Evolutionary conservation across 37 sponge, comb jelly and placozoan species (phyloP), one percentile per base, ranked within the genome.

Genomic region (Petrosia ficiformis): DNA sequence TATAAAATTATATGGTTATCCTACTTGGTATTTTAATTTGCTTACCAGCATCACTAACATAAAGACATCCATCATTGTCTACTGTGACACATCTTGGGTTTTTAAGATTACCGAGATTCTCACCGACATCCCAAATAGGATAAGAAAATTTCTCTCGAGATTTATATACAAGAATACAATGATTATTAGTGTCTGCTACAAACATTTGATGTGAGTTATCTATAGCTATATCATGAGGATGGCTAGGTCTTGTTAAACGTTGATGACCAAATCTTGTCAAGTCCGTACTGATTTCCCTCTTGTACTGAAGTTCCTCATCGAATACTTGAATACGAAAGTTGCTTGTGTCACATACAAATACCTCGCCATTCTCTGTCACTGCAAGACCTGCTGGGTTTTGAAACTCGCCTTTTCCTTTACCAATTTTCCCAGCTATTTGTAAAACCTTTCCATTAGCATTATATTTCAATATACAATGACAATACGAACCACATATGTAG

Each of bases 271-370:
- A 2, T 14, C 42, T 22, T 5, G 28, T 43, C 24, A 77, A 21
- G 31, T 69, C 61, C 0, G 66, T 70, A 4, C 11, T n/a, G 32
- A 61, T 5, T 8, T 22, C n/a, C n/a, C 79, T 56, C 34, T 39
- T 22, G 11, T 32, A n/a, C 41, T 54, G 37, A 28, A 78, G 71
- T 2, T 35, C 10, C 1, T 21, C 26, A 36, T 52, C 42, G 54
- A 70, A 78, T 10, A 78, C 71, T 35, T 78, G 79, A 19, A 78
- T 54, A 0, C 79, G 70, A n/a, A 69, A 70, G 31, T 78, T 78
- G 41, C 57, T 52, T 3, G 57, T 35, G 25, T 78, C 79, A 30
- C 79, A 78, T 5, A 78, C 79, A 10, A 36, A 78, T 1, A 78
- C 70, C 41, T 69, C 71, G 29, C 6, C 33, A n/a, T 26, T n/a